Conservation (phyloP, 2,888 invertebrate species). For the Glomeris marginata region DNA sequence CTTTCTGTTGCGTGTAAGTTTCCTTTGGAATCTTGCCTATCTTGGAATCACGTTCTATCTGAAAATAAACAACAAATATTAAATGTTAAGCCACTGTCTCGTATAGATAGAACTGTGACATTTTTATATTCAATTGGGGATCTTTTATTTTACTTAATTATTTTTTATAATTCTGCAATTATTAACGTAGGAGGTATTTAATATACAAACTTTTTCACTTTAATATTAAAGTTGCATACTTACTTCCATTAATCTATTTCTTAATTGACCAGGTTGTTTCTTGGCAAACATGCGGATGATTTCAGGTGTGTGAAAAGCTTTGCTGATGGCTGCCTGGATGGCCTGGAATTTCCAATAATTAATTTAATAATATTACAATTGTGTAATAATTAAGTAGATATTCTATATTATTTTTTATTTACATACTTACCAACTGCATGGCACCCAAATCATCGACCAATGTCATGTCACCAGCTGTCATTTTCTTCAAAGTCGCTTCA, state of each 20-base stretch:
- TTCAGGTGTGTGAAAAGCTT: constrained; percentile 58
- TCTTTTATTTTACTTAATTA: no score
- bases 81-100: no score
- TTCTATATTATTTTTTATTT: not conserved
- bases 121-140: no score
- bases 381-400: not conserved
- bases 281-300: constrained; percentile 55
- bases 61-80: constrained; percentile 6
- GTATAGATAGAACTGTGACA: no score
- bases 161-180: no score
- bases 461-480: constrained; percentile 50
- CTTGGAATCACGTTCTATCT: constrained; percentile 40
- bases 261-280: constrained; percentile 47
- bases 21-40: constrained; percentile 41
- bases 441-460: constrained; percentile 47
- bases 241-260: constrained; percentile 42
- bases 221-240: constrained; percentile 1
- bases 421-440: constrained; percentile 43
- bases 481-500: constrained; percentile 43
- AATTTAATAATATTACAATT: not conserved
- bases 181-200: no score
- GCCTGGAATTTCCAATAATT: constrained; percentile 35
- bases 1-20: constrained; percentile 38
- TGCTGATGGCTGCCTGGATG: constrained; percentile 53
- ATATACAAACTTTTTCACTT: no score